Conservation (phyloP, 2,113 vertebrate species). For the Embiotoca jacksoni region DNA sequence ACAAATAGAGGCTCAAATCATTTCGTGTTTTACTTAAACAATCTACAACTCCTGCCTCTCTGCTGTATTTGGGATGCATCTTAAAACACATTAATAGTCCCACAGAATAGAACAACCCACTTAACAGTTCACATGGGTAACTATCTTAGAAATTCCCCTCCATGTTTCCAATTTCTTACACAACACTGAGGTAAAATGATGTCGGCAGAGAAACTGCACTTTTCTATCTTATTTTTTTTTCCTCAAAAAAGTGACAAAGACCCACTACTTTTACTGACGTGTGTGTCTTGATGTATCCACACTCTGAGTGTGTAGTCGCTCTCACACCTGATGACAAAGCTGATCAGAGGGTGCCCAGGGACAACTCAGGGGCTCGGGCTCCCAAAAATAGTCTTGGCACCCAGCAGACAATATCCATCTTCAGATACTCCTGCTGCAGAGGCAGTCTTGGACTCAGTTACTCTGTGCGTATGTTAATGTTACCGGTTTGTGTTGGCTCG, state of each 20-base stretch:
- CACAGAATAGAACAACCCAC: background rate
- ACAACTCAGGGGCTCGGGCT: constrained; percentile 61
- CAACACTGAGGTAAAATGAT: constrained; percentile 26
- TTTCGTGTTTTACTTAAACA: background rate
- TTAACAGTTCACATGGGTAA: constrained; percentile 17
- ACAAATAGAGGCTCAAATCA: background rate
- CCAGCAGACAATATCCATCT: constrained; percentile 78
- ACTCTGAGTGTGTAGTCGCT: constrained; percentile 57
- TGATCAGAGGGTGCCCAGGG: constrained; percentile 74
- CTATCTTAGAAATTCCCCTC: constrained; percentile 18
- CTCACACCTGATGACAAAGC: constrained; percentile 76
- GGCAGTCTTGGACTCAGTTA: constrained; percentile 54
- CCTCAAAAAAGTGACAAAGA: constrained; percentile 13
- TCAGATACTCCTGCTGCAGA: constrained; percentile 72
- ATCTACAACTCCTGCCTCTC: background rate
- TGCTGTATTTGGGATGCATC: background rate
- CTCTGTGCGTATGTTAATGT: constrained; percentile 59
- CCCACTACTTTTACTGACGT: constrained; percentile 30
- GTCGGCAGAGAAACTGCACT: background rate
- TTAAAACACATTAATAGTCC: constrained; percentile 4
- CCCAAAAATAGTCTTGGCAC: constrained; percentile 81
- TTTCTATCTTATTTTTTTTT: background rate
- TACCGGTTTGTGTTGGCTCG: constrained; percentile 40
- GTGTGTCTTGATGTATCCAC: constrained; percentile 41
- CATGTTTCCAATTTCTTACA: constrained; percentile 19